phyloP scores from a whole-genome alignment of 2,888 invertebrate genomes.

The Cephonodes hylas region DNA sequence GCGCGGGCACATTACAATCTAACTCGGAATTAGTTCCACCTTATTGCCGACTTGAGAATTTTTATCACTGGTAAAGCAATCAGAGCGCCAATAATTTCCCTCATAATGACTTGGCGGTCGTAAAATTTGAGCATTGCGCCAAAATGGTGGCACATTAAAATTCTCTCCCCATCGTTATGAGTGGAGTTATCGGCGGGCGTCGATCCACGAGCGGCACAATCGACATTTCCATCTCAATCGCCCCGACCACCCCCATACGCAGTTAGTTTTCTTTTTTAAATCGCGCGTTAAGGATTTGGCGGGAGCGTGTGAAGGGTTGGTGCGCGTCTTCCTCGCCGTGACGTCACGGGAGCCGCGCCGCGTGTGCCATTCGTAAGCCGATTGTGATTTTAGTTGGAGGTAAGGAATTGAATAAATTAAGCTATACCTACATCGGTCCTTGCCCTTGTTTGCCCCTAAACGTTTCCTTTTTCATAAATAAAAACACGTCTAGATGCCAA shows the following conservation, averaged over 20 bases:
- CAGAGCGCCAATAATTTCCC: conserved; percentile 81
- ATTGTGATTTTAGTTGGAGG: neutral
- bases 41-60: conserved; percentile 80
- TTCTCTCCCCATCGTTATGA: conserved; percentile 80
- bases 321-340: conserved; percentile 23
- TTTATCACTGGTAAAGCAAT: conserved; percentile 80
- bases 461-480: no score
- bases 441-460: no score
- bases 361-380: neutral
- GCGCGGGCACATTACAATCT: conserved; percentile 57
- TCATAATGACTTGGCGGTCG: conserved; percentile 79
- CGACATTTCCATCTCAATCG: conserved; percentile 78
- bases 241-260: conserved; percentile 48
- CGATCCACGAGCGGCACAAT: conserved; percentile 70
- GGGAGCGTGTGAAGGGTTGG: conserved; percentile 75
- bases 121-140: conserved; percentile 82
- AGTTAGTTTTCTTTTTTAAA: conserved; percentile 81
- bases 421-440: neutral
- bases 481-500: no score
- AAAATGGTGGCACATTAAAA: conserved; percentile 81
- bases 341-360: neutral
- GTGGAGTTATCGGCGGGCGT: conserved; percentile 71
- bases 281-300: conserved; percentile 77
- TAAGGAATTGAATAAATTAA: neutral
- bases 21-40: conserved; percentile 78